Evolutionary conservation across 2,888 invertebrate species (phyloP).

Genomic region (Rhyacophila evoluta): DNA sequence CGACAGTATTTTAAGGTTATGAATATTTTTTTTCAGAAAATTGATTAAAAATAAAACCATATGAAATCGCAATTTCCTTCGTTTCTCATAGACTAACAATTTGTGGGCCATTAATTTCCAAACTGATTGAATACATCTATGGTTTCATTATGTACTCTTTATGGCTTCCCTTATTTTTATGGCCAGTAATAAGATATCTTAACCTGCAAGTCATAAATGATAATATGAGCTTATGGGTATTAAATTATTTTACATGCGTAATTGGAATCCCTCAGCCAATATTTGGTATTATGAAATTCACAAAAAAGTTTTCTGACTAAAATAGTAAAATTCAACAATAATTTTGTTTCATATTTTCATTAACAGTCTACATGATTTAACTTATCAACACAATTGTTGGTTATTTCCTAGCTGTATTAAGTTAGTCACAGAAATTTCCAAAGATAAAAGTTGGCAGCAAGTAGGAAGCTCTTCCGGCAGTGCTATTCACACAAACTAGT

Average conservation of each 20-base stretch:
- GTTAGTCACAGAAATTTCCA: too few species aligned
- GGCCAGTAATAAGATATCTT: neutral
- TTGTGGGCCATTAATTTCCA: neutral
- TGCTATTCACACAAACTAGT: too few species aligned
- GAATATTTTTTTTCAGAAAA: constrained; percentile 45
- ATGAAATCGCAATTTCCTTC: neutral
- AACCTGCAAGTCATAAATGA: constrained; percentile 9
- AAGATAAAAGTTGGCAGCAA: too few species aligned
- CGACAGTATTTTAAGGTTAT: constrained; percentile 37
- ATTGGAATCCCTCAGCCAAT: neutral
- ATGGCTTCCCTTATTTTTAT: constrained; percentile 24
- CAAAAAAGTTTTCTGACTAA: too few species aligned
- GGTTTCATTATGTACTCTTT: constrained; percentile 26
- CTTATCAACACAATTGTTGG: too few species aligned
- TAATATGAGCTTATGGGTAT: neutral
- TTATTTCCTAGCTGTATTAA: too few species aligned
- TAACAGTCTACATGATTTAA: too few species aligned
- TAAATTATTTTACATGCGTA: neutral
- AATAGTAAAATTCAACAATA: too few species aligned
- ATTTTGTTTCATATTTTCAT: too few species aligned
- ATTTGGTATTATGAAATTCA: too few species aligned
- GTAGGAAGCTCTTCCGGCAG: too few species aligned
- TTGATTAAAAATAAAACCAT: constrained; percentile 6
- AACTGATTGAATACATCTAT: neutral
- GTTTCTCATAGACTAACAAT: neutral